A percentile compares a stretch with the other conserved stretches of the same genome.
These are phyloP conservation scores for Centrocercus urophasianus DNA, from an alignment of 2,113 vertebrate species.

Conservation along the genomic window DNA sequence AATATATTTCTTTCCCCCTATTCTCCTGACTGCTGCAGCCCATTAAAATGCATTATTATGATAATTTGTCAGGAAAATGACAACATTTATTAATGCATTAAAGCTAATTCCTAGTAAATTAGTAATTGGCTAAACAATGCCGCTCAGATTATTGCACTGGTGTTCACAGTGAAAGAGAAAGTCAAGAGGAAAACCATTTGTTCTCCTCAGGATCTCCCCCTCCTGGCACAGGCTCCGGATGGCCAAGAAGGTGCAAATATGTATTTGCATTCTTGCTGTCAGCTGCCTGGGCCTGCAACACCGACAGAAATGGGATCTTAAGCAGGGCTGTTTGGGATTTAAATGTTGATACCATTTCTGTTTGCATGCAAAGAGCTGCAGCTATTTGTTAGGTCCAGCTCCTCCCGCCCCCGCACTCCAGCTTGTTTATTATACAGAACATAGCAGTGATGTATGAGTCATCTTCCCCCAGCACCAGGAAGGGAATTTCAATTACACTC, in stretches of 20 bases:
- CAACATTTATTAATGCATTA: conserved; percentile 77
- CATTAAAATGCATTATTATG: conserved; percentile 72
- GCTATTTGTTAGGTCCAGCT: conserved; percentile 46
- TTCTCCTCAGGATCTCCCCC: not conserved
- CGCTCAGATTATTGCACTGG: not conserved
- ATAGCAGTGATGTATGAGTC: not conserved
- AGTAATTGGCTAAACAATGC: conserved; percentile 72
- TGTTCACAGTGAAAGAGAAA: not conserved
- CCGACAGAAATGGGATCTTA: not conserved
- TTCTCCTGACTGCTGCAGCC: conserved; percentile 48
- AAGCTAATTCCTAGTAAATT: conserved; percentile 73
- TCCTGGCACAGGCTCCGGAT: rapidly evolving
- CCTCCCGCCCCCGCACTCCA: not conserved
- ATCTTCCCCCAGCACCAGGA: not conserved
- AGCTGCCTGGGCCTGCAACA: not conserved
- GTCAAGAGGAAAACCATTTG: not conserved
- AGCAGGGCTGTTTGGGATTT: conserved; percentile 33
- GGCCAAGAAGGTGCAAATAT: not conserved
- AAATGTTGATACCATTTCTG: conserved; percentile 46
- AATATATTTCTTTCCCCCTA: conserved; percentile 73
- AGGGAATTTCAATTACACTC: conserved; percentile 62
- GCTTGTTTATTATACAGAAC: conserved; percentile 35
- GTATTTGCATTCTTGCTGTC: not conserved
- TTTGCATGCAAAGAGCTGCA: conserved; percentile 42
- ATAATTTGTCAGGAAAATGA: conserved; percentile 74